Base-by-base conservation (phyloP, 2,888 invertebrate genomes). In the Noctuana brunneofusca region DNA sequence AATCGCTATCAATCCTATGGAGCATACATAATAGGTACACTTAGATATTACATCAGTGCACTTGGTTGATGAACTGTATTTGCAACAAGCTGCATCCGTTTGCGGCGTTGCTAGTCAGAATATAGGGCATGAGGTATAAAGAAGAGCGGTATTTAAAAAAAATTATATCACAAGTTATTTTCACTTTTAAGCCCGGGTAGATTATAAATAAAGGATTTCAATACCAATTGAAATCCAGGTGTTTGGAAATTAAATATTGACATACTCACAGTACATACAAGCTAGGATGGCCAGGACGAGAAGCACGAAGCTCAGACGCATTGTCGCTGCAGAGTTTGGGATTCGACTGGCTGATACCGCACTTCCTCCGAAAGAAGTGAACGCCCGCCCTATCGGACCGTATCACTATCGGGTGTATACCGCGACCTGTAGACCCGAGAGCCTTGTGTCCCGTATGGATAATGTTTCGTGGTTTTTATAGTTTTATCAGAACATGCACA, bases 361-460 rank as follows among this genome's bases (percentile, higher is more conserved):
- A 72, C 80, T 82, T 83, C 86, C 83, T 82, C 74, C 70, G 67
- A 62, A 72, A 75, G 79, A 60, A 77, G 86, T 86, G 84, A 87
- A 87, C 71, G 87, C 71, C 84, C 88, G 74, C 70, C 65, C 58
- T 85, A 86, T 86, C 84, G 69, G 64, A 49, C 68, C 72, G 60
- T 78, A 77, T 78, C 78, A 75, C 70, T 71, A 74, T 70, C 72
- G 68, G 65, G 56, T 52, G 69, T 72, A 73, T 71, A 75, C 72
- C 71, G 73, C 75, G 73, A 77, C 75, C 79, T 75, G 72, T 74
- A 71, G 68, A 75, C 74, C 75, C 69, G 52, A 71, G 65, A 71
- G 68, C 65, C 68, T 68, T 68, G 64, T 68, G 65, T 65, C 69
- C 68, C 65, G 5, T 32, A 9, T 67, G 65, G 55, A 66, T 68